Evolutionary conservation across 1,140 invertebrate genomes (phyloP).

Genomic region (Drosophila insularis): DNA sequence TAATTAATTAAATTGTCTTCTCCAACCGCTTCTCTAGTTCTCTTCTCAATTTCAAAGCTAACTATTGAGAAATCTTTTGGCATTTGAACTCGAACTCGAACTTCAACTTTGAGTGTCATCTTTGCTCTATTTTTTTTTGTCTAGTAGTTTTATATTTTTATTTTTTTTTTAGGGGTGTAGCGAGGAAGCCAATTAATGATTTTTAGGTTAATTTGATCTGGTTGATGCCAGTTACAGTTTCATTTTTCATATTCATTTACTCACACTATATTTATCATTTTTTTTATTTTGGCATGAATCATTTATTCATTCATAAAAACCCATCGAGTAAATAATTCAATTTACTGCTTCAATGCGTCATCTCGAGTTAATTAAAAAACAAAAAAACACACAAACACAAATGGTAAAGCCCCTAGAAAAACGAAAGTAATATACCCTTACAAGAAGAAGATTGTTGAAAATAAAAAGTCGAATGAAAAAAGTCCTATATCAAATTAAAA

Average conservation of each 20-base stretch:
- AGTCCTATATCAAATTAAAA: too few relatives aligned
- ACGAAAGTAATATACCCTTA: background rate
- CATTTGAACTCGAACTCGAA: conserved; percentile 51
- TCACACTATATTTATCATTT: conserved; percentile 24
- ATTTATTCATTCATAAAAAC: conserved; percentile 52
- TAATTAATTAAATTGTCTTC: conserved; percentile 73
- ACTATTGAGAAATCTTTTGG: conserved; percentile 58
- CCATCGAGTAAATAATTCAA: conserved; percentile 59
- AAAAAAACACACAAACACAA: too few relatives aligned
- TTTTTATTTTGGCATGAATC: conserved; percentile 23
- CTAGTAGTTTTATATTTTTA: background rate
- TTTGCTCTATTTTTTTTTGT: conserved; percentile 7
- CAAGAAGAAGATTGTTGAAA: too few relatives aligned
- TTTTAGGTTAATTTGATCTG: conserved; percentile 21
- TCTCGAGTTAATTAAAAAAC: conserved; percentile 39
- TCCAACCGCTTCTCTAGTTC: conserved; percentile 18
- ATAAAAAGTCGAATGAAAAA: too few relatives aligned
- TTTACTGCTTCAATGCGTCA: conserved; percentile 51
- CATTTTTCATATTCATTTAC: background rate
- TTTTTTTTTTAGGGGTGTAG: background rate
- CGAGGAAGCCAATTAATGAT: conserved; percentile 43
- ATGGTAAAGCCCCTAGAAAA: background rate
- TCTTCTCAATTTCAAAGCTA: conserved; percentile 17
- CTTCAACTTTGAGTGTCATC: conserved; percentile 17
- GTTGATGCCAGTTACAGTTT: conserved; percentile 33